phyloP scores from a whole-genome alignment of 2,888 invertebrate species.

The Ypsolopha sequella region DNA sequence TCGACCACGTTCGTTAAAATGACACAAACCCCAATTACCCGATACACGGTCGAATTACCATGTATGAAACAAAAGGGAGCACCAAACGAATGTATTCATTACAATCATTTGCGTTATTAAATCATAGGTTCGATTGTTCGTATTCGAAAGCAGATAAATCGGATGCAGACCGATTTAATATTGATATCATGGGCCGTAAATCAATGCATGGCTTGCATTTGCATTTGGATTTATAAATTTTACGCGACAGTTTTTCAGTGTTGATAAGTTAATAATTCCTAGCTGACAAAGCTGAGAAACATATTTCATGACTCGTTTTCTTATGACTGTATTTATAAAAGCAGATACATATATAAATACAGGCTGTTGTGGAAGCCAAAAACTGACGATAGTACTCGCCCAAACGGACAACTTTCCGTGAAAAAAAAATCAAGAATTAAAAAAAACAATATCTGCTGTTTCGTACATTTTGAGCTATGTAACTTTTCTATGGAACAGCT shows the following conservation, averaged over 20 bases:
- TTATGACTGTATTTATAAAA: too few relatives aligned
- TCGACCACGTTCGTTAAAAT: background rate
- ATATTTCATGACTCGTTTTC: too few relatives aligned
- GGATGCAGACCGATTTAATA: constrained; percentile 38
- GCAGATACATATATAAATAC: too few relatives aligned
- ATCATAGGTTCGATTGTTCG: constrained; percentile 37
- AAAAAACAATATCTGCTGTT: too few relatives aligned
- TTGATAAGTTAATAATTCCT: background rate
- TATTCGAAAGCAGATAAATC: constrained; percentile 38
- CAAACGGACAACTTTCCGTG: too few relatives aligned
- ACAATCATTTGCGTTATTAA: constrained; percentile 34
- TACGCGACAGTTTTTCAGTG: background rate
- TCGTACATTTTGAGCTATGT: too few relatives aligned
- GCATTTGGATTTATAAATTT: constrained; percentile 30
- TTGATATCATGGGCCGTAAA: constrained; percentile 43
- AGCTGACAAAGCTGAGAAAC: too few relatives aligned
- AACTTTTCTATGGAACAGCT: too few relatives aligned
- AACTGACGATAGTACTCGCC: too few relatives aligned
- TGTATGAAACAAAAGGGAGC: constrained; percentile 19
- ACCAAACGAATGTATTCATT: constrained; percentile 12
- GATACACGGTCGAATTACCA: constrained; percentile 7
- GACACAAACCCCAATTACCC: constrained; percentile 17
- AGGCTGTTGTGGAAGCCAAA: too few relatives aligned
- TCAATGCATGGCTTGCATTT: constrained; percentile 33
- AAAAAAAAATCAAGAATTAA: too few relatives aligned